Evolutionary conservation across 2,797 vertebrate genomes (phyloP).

Genomic region (Cyclopterus lumpus): DNA sequence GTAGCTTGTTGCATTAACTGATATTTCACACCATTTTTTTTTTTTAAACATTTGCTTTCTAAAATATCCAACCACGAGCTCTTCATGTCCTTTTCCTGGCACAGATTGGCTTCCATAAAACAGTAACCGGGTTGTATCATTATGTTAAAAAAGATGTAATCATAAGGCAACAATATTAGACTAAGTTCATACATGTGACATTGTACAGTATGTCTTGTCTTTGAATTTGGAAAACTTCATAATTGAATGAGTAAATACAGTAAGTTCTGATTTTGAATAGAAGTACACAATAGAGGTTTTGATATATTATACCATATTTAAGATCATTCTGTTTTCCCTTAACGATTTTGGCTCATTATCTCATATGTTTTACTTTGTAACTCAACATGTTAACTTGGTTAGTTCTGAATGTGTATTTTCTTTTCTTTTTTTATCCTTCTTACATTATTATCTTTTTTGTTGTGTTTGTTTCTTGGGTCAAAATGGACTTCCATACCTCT

Average conservation of each 20-base stretch:
- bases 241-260: neutral
- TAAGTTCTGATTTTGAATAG: neutral
- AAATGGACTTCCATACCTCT: neutral
- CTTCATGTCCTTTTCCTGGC: neutral
- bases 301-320: neutral
- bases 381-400: neutral
- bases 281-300: neutral
- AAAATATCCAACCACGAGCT: neutral
- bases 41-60: neutral
- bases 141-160: neutral
- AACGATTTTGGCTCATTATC: neutral
- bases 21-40: neutral
- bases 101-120: neutral
- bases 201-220: neutral
- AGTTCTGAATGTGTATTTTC: neutral
- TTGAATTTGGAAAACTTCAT: neutral
- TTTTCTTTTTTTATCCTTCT: neutral
- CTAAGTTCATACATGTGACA: neutral
- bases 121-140: neutral
- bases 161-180: neutral
- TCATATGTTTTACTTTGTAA: neutral
- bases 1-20: neutral
- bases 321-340: neutral
- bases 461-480: neutral
- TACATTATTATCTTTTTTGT: neutral